These are phyloP conservation scores for Macrotis lagotis DNA, from an alignment of 2,113 vertebrate species.

Conservation along the genomic window DNA sequence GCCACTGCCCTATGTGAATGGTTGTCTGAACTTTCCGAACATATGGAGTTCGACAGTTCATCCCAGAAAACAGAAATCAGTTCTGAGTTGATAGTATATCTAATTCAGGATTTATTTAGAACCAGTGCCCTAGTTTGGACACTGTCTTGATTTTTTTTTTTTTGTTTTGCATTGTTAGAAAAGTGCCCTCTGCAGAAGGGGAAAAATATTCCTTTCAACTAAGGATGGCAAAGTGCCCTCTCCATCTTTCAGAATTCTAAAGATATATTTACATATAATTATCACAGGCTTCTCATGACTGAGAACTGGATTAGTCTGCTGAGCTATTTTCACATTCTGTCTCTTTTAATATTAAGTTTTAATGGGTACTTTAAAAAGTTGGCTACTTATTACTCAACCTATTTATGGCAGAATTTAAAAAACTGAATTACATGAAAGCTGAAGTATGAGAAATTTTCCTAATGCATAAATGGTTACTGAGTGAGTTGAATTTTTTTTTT, in stretches of 20 bases:
- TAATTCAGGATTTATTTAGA: conserved; percentile 15
- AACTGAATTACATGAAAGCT: conserved; percentile 25
- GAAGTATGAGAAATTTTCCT: not conserved
- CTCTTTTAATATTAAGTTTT: conserved; percentile 35
- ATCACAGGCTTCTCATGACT: conserved; percentile 25
- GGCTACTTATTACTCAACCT: conserved; percentile 43
- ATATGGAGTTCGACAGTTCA: conserved; percentile 57
- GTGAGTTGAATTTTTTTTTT: not conserved
- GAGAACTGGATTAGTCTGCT: conserved; percentile 49
- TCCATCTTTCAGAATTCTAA: conserved; percentile 46
- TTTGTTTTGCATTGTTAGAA: not conserved
- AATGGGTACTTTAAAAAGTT: conserved; percentile 48
- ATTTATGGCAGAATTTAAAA: not conserved
- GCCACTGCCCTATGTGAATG: conserved; percentile 67
- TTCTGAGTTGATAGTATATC: conserved; percentile 2
- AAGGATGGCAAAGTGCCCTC: not conserved
- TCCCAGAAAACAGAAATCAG: conserved; percentile 54
- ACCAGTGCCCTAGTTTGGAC: conserved; percentile 20
- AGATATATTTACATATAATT: conserved; percentile 6
- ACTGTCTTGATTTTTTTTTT: not conserved
- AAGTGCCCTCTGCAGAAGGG: conserved; percentile 19
- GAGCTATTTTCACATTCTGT: conserved; percentile 45
- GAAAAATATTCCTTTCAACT: conserved; percentile 34
- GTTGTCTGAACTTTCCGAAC: conserved; percentile 63
- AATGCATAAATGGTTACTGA: not conserved